Base-by-base conservation (phyloP, 2,888 invertebrate species). In the Mongoloraphidia duomilia region DNA sequence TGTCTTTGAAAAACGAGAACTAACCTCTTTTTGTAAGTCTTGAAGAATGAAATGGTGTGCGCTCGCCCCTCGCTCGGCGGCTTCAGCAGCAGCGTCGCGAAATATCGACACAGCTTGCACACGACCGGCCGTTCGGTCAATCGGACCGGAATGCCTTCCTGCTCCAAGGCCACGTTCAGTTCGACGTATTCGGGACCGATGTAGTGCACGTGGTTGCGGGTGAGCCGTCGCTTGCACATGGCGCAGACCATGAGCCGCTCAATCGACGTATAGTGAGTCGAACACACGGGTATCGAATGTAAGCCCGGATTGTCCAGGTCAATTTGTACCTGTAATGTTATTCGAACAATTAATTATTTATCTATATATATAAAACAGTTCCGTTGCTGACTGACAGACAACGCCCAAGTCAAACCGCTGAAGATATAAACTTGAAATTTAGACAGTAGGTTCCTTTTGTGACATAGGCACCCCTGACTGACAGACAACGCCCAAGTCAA, bases 101-200 rank as follows among this genome's bases (percentile, higher is more conserved):
- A 89, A 65, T 84, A 82, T 50, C 84, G 79, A 59, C 89, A 90
- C 26, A 83, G 67, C 68, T 88, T 89, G 68, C 90, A 90, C 41
- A 89, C 79, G 46, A 85, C 84, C 0, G 83, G 80, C 51, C 82
- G 80, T 57, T 80, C 76, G 2, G 69, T 64, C 58, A 89, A 70
- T 58, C 72, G 70, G 11, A 84, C 80, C 0, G 86, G 87, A 46
- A 90, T 72, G 2, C 79, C 74, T 55, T 80, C 79, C 37, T 72
- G 72, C 10, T 66, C 62, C 10, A 88, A 69, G 9, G 65, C 65
- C n/a, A 58, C 60, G 58, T 75, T 77, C 46, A 77, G 56, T 49
- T 72, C 71, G 39, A 62, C 64, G n/a, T 70, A 67, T 55, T 77
- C 75, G 8, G 69, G 75, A 52, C 80, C 79, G 55, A 84, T 73